Evolutionary conservation across 2,797 vertebrate genomes (phyloP).

Genomic region (Botia almorhae): DNA sequence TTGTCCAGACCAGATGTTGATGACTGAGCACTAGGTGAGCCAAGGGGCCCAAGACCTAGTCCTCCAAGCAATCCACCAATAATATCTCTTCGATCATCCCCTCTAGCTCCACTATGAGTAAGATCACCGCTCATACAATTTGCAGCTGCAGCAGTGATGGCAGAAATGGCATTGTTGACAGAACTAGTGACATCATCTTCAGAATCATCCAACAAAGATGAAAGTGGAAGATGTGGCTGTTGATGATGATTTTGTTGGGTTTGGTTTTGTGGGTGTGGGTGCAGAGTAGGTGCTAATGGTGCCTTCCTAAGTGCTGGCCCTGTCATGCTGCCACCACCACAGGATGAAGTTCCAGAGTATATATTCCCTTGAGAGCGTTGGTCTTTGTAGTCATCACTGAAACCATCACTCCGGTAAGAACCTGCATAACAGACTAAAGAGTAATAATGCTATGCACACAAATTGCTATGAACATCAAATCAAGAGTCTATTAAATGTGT

Average conservation of each 20-base stretch:
- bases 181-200: conserved; percentile 87
- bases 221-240: conserved; percentile 81
- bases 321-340: conserved; percentile 81
- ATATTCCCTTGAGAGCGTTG: conserved; percentile 85
- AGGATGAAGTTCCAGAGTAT: conserved; percentile 82
- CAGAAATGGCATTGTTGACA: conserved; percentile 84
- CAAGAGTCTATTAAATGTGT: conserved; percentile 47
- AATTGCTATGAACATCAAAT: conserved; percentile 22
- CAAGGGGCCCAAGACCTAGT: conserved; percentile 81
- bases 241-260: conserved; percentile 75
- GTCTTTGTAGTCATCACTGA: conserved; percentile 78
- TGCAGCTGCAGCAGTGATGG: conserved; percentile 79
- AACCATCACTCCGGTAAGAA: conserved; percentile 67
- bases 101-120: conserved; percentile 76
- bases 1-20: conserved; percentile 83
- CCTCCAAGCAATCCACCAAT: conserved; percentile 84
- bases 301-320: conserved; percentile 84
- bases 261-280: conserved; percentile 84
- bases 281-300: conserved; percentile 83
- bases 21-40: conserved; percentile 72
- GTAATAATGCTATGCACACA: conserved; percentile 69
- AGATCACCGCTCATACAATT: conserved; percentile 66
- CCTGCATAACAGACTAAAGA: conserved; percentile 85
- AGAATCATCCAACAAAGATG: conserved; percentile 84
- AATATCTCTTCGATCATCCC: conserved; percentile 84